Percentiles rank a stretch among this genome's conserved stretches.
Conservation (phyloP, 2,888 invertebrate genomes). For the Lathronympha strigana region DNA sequence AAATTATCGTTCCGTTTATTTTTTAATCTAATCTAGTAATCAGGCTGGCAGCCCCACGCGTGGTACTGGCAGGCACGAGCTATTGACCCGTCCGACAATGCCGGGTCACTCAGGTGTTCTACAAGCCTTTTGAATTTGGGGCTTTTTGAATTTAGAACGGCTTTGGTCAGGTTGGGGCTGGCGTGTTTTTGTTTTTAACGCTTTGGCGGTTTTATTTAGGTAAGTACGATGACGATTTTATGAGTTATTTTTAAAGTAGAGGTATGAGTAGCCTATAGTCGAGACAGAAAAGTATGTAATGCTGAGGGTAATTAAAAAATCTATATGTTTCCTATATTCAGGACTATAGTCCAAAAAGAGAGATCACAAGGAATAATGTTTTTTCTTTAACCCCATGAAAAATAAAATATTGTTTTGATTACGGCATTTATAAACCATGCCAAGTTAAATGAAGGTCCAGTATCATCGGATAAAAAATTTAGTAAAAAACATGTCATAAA, state of each 20-base stretch:
- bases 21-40: slow-evolving; percentile 71
- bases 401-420: too few relatives aligned
- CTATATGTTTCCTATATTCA: too few relatives aligned
- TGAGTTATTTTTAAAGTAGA: not conserved
- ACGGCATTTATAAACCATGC: too few relatives aligned
- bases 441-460: too few relatives aligned
- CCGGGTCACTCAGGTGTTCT: slow-evolving; percentile 42
- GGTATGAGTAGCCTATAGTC: too few relatives aligned
- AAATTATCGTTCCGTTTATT: slow-evolving; percentile 55
- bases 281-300: too few relatives aligned
- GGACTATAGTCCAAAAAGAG: too few relatives aligned
- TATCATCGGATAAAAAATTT: too few relatives aligned
- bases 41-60: slow-evolving; percentile 58
- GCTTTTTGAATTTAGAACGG: slow-evolving; percentile 43
- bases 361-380: too few relatives aligned
- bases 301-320: too few relatives aligned
- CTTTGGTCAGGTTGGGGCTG: slow-evolving; percentile 45
- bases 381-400: too few relatives aligned
- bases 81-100: slow-evolving; percentile 66
- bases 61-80: slow-evolving; percentile 71
- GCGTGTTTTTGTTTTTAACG: slow-evolving; percentile 15
- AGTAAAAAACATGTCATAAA: too few relatives aligned
- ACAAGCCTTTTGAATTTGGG: slow-evolving; percentile 54
- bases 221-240: not conserved
- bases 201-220: slow-evolving; percentile 6